These are phyloP conservation scores for Ictalurus furcatus DNA, from an alignment of 2,113 vertebrate species.

Conservation along the genomic window DNA sequence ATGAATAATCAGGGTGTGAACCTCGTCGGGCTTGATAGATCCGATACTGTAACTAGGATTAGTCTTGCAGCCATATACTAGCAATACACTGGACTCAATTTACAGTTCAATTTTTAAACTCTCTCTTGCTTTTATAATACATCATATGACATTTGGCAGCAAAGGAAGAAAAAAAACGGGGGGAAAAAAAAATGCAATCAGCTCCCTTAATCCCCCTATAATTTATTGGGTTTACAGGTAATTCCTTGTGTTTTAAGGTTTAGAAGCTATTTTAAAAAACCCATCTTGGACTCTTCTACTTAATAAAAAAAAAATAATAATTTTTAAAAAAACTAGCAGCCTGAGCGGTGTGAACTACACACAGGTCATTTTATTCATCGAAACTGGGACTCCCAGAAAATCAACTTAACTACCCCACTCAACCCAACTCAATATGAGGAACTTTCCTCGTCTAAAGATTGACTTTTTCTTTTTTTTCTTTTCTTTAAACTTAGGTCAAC, in stretches of 20 bases:
- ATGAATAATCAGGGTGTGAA: not conserved
- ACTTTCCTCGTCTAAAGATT: not conserved
- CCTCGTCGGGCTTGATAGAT: too few species aligned
- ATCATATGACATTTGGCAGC: not conserved
- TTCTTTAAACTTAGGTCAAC: too few species aligned
- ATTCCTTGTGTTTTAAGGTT: not conserved
- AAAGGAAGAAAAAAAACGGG: not conserved
- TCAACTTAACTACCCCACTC: not conserved
- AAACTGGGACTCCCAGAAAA: not conserved
- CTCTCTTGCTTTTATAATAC: not conserved
- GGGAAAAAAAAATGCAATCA: not conserved
- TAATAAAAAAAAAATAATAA: not conserved
- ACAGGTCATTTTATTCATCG: not conserved
- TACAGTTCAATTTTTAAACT: not conserved
- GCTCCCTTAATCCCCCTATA: not conserved
- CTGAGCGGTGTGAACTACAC: too few species aligned
- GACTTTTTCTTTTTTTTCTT: not conserved
- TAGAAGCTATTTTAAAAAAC: not conserved
- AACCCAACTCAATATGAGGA: not conserved
- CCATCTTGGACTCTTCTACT: not conserved
- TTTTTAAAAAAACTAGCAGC: too few species aligned
- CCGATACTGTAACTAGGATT: not conserved
- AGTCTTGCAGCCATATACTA: not conserved
- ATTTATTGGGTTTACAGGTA: not conserved
- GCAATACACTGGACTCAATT: not conserved